A percentile compares a stretch with the other conserved stretches of the same genome.
Evolutionary conservation across 2,888 invertebrate species (phyloP).

Genomic region (Drosophila imparisetae): DNA sequence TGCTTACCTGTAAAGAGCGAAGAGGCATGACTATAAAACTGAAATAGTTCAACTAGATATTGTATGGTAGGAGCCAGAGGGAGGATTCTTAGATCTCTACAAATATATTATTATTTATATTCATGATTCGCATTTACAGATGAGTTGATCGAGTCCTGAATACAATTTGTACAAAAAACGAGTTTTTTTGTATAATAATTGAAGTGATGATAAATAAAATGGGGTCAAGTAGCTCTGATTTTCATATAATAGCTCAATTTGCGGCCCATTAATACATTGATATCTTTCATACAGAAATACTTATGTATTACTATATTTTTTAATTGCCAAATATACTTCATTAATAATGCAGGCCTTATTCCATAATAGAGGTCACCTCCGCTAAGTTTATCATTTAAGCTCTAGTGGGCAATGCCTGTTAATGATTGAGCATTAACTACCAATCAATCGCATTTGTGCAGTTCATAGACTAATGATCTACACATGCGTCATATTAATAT

Average conservation of each 20-base stretch:
- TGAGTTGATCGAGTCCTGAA: neutral
- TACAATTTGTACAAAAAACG: neutral
- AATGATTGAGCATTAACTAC: neutral
- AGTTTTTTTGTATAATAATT: neutral
- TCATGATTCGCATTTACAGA: neutral
- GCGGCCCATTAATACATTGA: neutral
- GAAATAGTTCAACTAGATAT: neutral
- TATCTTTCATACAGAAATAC: neutral
- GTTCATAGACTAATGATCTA: neutral
- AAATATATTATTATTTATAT: neutral
- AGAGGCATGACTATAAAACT: constrained; percentile 4
- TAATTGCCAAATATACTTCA: neutral
- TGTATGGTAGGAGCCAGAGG: neutral
- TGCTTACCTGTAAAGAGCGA: constrained; percentile 41
- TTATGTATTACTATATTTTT: neutral
- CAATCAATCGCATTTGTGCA: neutral
- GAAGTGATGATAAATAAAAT: neutral
- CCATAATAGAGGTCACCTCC: neutral
- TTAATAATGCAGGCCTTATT: neutral
- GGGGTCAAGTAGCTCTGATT: neutral
- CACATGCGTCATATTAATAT: neutral
- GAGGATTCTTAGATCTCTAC: neutral
- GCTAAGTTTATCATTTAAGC: neutral
- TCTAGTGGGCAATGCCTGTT: neutral
- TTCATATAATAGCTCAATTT: neutral